Evolutionary conservation across 2,888 invertebrate genomes (phyloP).

Genomic region (Electrophaes corylata): DNA sequence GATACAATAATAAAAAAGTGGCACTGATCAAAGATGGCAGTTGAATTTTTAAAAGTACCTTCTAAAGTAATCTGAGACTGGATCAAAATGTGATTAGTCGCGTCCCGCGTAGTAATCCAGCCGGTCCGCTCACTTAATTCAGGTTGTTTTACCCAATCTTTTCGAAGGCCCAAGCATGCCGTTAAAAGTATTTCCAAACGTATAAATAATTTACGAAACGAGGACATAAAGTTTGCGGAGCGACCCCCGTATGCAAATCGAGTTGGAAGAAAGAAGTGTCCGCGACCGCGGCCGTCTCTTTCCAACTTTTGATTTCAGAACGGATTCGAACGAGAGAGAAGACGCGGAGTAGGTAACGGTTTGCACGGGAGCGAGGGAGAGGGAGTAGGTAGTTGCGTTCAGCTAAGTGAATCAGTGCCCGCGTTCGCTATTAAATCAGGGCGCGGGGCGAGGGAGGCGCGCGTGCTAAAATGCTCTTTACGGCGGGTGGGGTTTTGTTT

Average conservation of each 20-base stretch:
- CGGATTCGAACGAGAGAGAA: constrained; percentile 51
- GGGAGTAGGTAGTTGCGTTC: constrained; percentile 77
- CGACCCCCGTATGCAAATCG: constrained; percentile 82
- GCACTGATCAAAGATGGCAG: constrained; percentile 8
- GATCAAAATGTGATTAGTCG: constrained; percentile 59
- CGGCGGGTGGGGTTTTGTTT: constrained; percentile 82
- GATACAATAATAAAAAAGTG: not conserved
- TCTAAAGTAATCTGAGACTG: constrained; percentile 46
- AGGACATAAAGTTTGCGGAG: constrained; percentile 83
- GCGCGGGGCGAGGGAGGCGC: constrained; percentile 75
- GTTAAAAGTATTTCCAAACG: constrained; percentile 83
- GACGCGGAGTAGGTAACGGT: constrained; percentile 46
- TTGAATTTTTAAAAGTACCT: constrained; percentile 25
- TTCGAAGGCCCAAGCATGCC: constrained; percentile 68
- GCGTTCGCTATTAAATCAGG: constrained; percentile 83
- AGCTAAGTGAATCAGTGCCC: constrained; percentile 84
- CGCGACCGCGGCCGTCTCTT: constrained; percentile 66
- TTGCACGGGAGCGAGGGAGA: constrained; percentile 67
- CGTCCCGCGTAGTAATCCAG: constrained; percentile 61
- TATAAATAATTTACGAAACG: constrained; percentile 83
- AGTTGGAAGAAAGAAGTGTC: constrained; percentile 80
- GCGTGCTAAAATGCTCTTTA: constrained; percentile 82
- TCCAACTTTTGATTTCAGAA: constrained; percentile 50
- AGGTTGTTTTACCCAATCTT: constrained; percentile 74
- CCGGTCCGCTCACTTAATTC: constrained; percentile 75